Evolutionary conservation across 53 echinoderm and acorn worm genomes (phyloP), one percentile per base, ranked within the genome.

Genomic region (Mesocentrotus franciscanus): DNA sequence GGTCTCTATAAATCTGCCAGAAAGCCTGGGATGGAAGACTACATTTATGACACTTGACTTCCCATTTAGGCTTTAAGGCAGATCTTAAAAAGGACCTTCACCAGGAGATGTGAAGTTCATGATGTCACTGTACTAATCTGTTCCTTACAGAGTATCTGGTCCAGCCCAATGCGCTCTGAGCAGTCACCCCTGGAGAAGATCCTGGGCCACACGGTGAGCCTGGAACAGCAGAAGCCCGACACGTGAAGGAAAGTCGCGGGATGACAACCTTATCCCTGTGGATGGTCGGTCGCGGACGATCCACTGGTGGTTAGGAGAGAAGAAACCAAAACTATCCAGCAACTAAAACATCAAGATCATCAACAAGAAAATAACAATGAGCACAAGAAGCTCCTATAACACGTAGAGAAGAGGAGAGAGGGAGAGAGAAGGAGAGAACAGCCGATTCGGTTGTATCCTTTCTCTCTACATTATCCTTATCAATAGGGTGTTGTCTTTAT

Each of bases 61-160:
- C 39, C 39, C 39, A 39, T 39, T 39, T 39, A 39, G 39, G 39
- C 39, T 39, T 39, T 39, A 39, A 39, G 3, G 39, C 39, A 39
- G 3, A 39, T 1, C 39, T 39, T 39, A 39, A 3, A 39, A 5
- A 49, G 49, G 49, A 49, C 49, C 49, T 49, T 49, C 2, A 49
- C 49, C 49, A 49, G 49, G 49, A 6, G 6, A 49, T 49, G 49
- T 49, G 6, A 49, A 49, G 49, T 49, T 49, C 4, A 49, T 49
- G 49, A 49, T 5, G 2, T 49, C 49, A 39, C 39, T 39, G 39
- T 39, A 39, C 39, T 49, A 49, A 49, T 81, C 2, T 81, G 39
- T 81, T 36, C 74, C 18, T 57, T 90, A 13, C 96, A 99, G 99
- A 98, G 98, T 34, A 99, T 99, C 97, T 99, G 99, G 99, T 98